A percentile compares a stretch with the other conserved stretches of the same genome.
Conservation (phyloP, 2,888 invertebrate species). For the Parnassius mnemosyne region DNA sequence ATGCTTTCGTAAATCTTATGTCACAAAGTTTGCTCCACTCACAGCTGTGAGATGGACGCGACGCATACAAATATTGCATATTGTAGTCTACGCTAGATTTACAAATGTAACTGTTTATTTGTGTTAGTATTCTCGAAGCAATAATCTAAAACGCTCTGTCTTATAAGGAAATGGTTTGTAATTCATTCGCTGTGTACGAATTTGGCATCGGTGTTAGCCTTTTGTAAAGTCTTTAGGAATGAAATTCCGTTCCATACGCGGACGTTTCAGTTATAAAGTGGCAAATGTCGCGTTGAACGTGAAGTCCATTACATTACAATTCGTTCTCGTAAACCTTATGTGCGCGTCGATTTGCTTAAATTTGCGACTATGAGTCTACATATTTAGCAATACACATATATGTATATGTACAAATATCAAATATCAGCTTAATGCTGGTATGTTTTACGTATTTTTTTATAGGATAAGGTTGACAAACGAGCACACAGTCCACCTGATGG, state of each 20-base stretch:
- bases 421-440: no score
- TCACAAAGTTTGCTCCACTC: constrained; percentile 44
- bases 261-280: constrained; percentile 20
- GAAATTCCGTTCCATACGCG: constrained; percentile 27
- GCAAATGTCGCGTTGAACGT: constrained; percentile 15
- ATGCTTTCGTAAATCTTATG: constrained; percentile 59
- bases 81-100: constrained; percentile 27
- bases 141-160: constrained; percentile 43
- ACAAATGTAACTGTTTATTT: constrained; percentile 42
- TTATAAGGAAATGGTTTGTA: constrained; percentile 53
- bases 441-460: no score
- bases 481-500: no score
- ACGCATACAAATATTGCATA: constrained; percentile 20
- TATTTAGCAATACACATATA: neutral
- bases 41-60: constrained; percentile 25
- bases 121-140: constrained; percentile 47
- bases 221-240: constrained; percentile 29
- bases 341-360: constrained; percentile 17
- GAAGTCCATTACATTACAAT: neutral
- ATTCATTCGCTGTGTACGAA: constrained; percentile 48
- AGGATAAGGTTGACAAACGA: no score
- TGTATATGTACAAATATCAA: no score
- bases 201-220: constrained; percentile 38
- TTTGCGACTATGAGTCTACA: constrained; percentile 42
- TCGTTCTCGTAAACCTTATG: constrained; percentile 1